Conservation (phyloP, 2,888 invertebrate species). For the Amiota minor region DNA sequence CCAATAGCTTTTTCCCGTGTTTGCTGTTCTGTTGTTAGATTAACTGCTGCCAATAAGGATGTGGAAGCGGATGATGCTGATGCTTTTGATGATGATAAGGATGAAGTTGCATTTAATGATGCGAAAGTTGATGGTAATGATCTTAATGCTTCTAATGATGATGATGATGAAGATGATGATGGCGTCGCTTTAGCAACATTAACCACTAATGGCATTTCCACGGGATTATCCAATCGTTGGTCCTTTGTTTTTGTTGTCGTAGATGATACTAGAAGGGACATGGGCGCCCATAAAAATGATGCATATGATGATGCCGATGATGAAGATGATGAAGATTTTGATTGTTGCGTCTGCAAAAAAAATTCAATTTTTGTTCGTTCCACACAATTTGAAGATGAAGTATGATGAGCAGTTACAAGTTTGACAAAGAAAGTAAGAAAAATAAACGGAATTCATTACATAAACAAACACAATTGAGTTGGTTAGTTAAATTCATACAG, state of each 20-base stretch:
- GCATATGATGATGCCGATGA: constrained; percentile 47
- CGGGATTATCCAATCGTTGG: constrained; percentile 22
- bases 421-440: constrained; percentile 2
- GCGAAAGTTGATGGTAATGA: background rate
- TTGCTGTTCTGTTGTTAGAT: constrained; percentile 38
- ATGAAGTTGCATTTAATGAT: constrained; percentile 9
- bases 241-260: constrained; percentile 23
- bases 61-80: background rate
- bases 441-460: background rate
- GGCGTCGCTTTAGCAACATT: constrained; percentile 17
- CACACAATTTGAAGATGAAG: background rate
- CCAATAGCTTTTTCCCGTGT: constrained; percentile 22
- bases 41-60: background rate
- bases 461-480: no score
- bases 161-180: constrained; percentile 36
- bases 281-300: constrained; percentile 59
- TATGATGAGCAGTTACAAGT: background rate
- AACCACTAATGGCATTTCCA: background rate
- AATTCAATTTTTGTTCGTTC: background rate
- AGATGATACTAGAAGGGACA: constrained; percentile 36
- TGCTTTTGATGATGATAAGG: constrained; percentile 12
- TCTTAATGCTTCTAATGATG: constrained; percentile 30
- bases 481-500: no score
- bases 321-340: no score
- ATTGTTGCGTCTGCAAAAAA: constrained; percentile 11